phyloP scores from a whole-genome alignment of 2,888 invertebrate species.

The Plebejus melissa region DNA sequence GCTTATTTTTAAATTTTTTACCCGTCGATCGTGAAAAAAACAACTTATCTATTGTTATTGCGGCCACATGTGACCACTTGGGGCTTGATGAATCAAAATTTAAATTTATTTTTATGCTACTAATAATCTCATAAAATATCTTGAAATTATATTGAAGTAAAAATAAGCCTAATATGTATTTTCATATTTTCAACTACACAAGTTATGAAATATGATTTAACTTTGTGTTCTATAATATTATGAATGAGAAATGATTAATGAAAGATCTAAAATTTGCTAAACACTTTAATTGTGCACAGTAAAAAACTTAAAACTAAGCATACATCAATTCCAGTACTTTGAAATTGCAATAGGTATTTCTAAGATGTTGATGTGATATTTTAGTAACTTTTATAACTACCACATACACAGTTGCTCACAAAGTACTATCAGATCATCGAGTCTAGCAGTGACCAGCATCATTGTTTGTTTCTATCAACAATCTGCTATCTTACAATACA shows the following conservation, averaged over 20 bases:
- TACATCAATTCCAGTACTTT: constrained; percentile 55
- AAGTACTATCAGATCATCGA: constrained; percentile 2
- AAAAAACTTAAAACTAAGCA: constrained; percentile 38
- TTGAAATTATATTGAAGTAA: no score
- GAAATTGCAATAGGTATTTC: constrained; percentile 34
- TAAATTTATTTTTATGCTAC: neutral
- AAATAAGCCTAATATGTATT: no score
- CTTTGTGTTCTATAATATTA: neutral
- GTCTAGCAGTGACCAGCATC: neutral
- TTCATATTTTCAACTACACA: no score
- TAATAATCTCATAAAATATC: no score
- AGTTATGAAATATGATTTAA: no score
- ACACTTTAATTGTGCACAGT: constrained; percentile 60
- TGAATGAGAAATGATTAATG: constrained; percentile 33
- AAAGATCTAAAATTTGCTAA: constrained; percentile 41
- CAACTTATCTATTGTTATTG: no score
- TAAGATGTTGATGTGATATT: constrained; percentile 15
- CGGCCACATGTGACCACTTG: no score
- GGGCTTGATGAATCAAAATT: neutral
- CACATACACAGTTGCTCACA: constrained; percentile 7
- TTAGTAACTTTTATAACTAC: constrained; percentile 16
- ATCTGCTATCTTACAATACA: no score
- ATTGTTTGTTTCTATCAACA: neutral
- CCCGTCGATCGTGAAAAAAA: no score
- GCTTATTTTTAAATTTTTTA: neutral